Percentiles rank a stretch among this genome's conserved stretches.
Conservation (phyloP, 2,113 vertebrate genomes). For the Spea bombifrons region DNA sequence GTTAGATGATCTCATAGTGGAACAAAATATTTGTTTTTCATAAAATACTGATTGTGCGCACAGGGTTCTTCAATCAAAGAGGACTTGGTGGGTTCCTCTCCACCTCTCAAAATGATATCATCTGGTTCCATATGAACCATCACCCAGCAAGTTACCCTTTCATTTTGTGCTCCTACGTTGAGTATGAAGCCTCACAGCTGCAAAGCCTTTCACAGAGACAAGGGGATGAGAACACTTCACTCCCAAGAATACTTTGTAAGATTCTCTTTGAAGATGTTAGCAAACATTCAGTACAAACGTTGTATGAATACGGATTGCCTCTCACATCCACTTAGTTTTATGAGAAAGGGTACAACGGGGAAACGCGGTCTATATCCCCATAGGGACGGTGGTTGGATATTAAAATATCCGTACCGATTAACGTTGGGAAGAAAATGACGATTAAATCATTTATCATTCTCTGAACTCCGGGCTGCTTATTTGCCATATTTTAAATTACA, state of each 20-base stretch:
- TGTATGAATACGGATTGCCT: slow-evolving; percentile 28
- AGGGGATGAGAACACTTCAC: not conserved
- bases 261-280: slow-evolving; percentile 33
- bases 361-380: slow-evolving; percentile 15
- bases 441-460: slow-evolving; percentile 27
- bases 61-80: too few relatives aligned
- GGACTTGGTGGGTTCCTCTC: too few relatives aligned
- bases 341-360: slow-evolving; percentile 1
- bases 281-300: slow-evolving; percentile 23
- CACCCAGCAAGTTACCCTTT: too few relatives aligned
- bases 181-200: slow-evolving; percentile 4
- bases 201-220: slow-evolving; percentile 10
- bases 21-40: too few relatives aligned
- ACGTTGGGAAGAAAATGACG: slow-evolving; percentile 1
- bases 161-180: too few relatives aligned
- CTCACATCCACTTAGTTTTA: slow-evolving; percentile 31
- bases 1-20: too few relatives aligned
- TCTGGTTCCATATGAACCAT: too few relatives aligned
- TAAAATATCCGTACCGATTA: slow-evolving; percentile 25
- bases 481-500: slow-evolving; percentile 24
- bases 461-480: not conserved
- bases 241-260: slow-evolving; percentile 4
- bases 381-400: slow-evolving; percentile 13
- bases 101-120: too few relatives aligned
- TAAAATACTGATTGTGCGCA: too few relatives aligned